Conservation (phyloP, 2,888 invertebrate genomes). For the Emmelina monodactyla region DNA sequence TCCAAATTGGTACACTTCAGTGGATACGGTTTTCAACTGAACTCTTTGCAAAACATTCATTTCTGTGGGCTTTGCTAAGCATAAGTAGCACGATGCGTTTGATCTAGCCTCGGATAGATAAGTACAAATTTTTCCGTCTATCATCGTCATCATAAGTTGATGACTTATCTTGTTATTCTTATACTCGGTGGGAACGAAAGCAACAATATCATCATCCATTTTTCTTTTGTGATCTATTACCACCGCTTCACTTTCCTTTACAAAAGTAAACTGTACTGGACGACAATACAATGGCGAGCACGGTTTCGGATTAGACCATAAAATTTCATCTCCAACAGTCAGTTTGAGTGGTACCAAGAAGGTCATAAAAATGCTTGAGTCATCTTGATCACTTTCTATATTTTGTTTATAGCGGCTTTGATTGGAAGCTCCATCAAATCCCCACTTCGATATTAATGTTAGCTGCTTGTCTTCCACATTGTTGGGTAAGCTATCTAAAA, state of each 20-base stretch:
- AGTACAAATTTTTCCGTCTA: slow-evolving; percentile 10
- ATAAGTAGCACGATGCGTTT: slow-evolving; percentile 12
- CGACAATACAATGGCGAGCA: slow-evolving; percentile 9
- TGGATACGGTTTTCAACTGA: background rate
- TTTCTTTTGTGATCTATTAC: slow-evolving; percentile 7
- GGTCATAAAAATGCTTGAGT: slow-evolving; percentile 6
- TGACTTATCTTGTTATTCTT: slow-evolving; percentile 9
- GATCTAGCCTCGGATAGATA: slow-evolving; percentile 6
- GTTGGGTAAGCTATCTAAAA: background rate
- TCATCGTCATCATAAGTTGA: slow-evolving; percentile 12
- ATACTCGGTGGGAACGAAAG: slow-evolving; percentile 7
- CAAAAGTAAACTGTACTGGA: slow-evolving; percentile 12
- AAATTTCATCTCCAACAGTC: slow-evolving; percentile 2
- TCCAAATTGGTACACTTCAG: slow-evolving; percentile 4
- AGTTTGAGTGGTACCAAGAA: slow-evolving; percentile 10
- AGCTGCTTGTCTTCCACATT: slow-evolving; percentile 5
- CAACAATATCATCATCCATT: slow-evolving; percentile 8
- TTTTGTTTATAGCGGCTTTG: slow-evolving; percentile 10
- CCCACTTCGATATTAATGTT: slow-evolving; percentile 11
- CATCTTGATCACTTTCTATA: background rate
- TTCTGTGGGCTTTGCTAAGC: slow-evolving; percentile 11
- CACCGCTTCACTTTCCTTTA: slow-evolving; percentile 11
- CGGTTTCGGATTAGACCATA: slow-evolving; percentile 12
- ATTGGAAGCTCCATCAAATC: slow-evolving; percentile 11
- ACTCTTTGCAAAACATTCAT: slow-evolving; percentile 8